A percentile compares a stretch with the other conserved stretches of the same genome.
phyloP scores from a whole-genome alignment of 2,888 invertebrate species.

The Girardia tigrina region DNA sequence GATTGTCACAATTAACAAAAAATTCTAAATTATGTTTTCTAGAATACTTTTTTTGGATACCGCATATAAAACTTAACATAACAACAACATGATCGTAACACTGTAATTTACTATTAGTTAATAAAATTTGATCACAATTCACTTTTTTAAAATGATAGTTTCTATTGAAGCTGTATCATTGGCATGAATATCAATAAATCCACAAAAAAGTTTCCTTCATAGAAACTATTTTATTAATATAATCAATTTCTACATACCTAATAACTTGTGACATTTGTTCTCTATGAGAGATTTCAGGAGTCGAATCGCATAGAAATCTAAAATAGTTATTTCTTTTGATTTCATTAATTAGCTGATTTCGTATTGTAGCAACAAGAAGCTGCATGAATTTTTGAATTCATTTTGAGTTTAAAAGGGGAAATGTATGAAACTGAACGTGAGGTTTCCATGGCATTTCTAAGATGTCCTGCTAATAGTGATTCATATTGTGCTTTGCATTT shows the following conservation, averaged over 20 bases:
- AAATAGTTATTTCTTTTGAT: slow-evolving; percentile 1
- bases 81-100: too few species aligned
- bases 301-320: not conserved
- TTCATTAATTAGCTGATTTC: not conserved
- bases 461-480: not conserved
- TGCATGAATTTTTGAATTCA: not conserved
- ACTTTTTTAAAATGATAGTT: too few species aligned
- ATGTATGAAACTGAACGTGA: not conserved
- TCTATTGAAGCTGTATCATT: too few species aligned
- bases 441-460: not conserved
- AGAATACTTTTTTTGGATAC: too few species aligned
- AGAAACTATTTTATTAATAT: not conserved
- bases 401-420: slow-evolving; percentile 21
- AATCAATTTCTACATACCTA: slow-evolving; percentile 10
- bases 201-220: not conserved
- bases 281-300: slow-evolving; percentile 2
- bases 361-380: not conserved
- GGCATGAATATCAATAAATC: not conserved
- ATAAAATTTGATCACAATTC: too few species aligned
- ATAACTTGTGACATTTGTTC: slow-evolving; percentile 25
- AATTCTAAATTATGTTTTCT: too few species aligned
- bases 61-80: too few species aligned
- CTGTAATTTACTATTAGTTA: too few species aligned
- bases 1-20: too few species aligned
- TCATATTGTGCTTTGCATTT: not conserved